These are phyloP conservation scores for Eristalis intricaria DNA, from an alignment of 2,888 invertebrate species.

Conservation along the genomic window DNA sequence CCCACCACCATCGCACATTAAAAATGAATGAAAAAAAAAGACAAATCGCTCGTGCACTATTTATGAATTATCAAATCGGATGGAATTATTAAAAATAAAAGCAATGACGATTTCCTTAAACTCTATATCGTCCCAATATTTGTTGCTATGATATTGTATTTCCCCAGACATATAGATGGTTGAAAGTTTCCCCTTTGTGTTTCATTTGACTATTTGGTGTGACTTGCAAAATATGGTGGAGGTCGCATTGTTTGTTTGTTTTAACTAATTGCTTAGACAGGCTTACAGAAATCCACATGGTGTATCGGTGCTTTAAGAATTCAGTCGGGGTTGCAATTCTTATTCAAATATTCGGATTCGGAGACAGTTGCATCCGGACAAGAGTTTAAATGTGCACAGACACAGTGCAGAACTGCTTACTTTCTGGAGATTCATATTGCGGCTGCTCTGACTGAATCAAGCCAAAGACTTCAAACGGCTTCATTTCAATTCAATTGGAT, in stretches of 20 bases:
- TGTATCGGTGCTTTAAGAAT: not conserved
- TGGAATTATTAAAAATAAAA: not conserved
- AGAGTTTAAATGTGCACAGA: no score
- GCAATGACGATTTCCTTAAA: not conserved
- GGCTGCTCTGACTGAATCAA: no score
- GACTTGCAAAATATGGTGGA: slow-evolving; percentile 31
- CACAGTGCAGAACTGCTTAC: no score
- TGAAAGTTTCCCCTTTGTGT: not conserved
- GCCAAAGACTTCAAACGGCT: no score
- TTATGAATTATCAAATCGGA: slow-evolving; percentile 19
- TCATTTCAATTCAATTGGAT: no score
- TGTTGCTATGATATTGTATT: slow-evolving; percentile 7
- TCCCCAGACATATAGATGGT: not conserved
- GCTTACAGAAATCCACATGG: not conserved
- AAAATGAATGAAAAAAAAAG: slow-evolving; percentile 5
- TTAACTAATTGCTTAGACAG: not conserved
- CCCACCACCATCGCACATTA: slow-evolving; percentile 73
- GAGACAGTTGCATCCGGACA: no score
- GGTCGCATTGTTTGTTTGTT: slow-evolving; percentile 11
- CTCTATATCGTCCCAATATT: slow-evolving; percentile 16
- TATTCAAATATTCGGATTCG: no score
- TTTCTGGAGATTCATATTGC: no score
- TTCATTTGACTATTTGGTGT: slow-evolving; percentile 18
- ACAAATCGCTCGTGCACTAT: slow-evolving; percentile 59
- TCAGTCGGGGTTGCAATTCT: no score